Base-by-base conservation (phyloP, 1,140 invertebrate genomes). In the Nasonia vitripennis region DNA sequence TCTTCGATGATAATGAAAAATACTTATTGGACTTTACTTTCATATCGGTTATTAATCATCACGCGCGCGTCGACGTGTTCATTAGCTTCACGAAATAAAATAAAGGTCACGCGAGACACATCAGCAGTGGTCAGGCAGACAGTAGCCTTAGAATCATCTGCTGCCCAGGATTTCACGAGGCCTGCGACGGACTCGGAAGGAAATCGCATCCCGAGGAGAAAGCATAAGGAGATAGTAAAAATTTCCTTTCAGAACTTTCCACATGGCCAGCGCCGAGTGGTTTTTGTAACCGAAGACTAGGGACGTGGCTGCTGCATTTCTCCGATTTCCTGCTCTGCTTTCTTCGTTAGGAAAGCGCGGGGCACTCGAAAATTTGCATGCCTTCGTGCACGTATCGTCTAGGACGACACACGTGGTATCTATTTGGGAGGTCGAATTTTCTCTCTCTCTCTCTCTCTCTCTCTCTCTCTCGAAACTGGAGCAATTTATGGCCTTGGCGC, bases 401-500 rank as follows among this genome's bases (percentile, higher is more conserved):
- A 86, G 86, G 86, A 31, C 3, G 48, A 55, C 73, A 48, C 84
- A 85, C 79, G 80, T 86, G 74, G 7, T 71, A 48, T 78, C 80
- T 86, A 77, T 78, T 78, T 85, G 79, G 82, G 87, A 87, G 86
- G 84, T 82, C 85, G 85, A 87, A 89, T 90, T 91, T 91, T 89
- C 88, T 88, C 90, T 90, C 20, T 62, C 41, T 45, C 41, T 37
- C 90, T 90, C 20, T 62, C 41, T 45, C 41, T 37, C 90, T 90
- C 20, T 62, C 41, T 45, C 41, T 37, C 90, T 90, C 20, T 62
- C 87, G 84, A 90, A 93, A 93, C 88, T 93, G 78, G 91, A 89
- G 91, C 92, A 93, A 92, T 92, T 93, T 93, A 93, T 91, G 90
- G 86, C 86, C 86, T 87, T 79, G 86, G 84, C 78, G 89, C 89